phyloP scores from a whole-genome alignment of 1,140 invertebrate genomes.

The Laodelphax striatellus region DNA sequence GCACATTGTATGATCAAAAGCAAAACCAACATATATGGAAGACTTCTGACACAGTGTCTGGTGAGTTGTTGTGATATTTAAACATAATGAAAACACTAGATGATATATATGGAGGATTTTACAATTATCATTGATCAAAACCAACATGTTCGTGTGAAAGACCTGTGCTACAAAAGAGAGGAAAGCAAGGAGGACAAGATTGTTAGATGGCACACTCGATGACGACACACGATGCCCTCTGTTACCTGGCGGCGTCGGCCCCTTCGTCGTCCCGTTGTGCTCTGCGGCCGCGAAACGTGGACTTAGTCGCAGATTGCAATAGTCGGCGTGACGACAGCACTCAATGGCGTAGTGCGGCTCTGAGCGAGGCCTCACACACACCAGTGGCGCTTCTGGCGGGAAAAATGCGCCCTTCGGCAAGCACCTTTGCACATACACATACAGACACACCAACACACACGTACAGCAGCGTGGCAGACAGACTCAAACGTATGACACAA shows the following conservation, averaged over 20 bases:
- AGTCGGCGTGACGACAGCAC: conserved; percentile 51
- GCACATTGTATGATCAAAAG: too few relatives aligned
- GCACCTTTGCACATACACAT: conserved; percentile 41
- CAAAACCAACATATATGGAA: too few relatives aligned
- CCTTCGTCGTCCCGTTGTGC: background rate
- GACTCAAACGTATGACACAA: background rate
- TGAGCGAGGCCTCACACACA: conserved; percentile 40
- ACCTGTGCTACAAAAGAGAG: background rate
- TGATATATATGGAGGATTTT: too few relatives aligned
- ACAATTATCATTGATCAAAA: background rate
- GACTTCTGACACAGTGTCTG: too few relatives aligned
- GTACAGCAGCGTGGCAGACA: too few relatives aligned
- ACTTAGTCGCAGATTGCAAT: conserved; percentile 46
- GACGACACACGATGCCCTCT: background rate
- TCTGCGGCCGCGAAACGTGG: conserved; percentile 35
- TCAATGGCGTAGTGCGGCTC: conserved; percentile 37
- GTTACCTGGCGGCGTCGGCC: conserved; percentile 11
- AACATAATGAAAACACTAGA: too few relatives aligned
- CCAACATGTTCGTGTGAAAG: background rate
- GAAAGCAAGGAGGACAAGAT: background rate
- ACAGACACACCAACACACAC: too few relatives aligned
- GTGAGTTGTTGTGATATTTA: too few relatives aligned
- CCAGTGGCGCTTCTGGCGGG: conserved; percentile 54
- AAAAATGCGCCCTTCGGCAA: conserved; percentile 51
- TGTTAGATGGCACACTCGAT: background rate